Conservation (phyloP, 2,797 vertebrate species). For the Chromobotia macracanthus region DNA sequence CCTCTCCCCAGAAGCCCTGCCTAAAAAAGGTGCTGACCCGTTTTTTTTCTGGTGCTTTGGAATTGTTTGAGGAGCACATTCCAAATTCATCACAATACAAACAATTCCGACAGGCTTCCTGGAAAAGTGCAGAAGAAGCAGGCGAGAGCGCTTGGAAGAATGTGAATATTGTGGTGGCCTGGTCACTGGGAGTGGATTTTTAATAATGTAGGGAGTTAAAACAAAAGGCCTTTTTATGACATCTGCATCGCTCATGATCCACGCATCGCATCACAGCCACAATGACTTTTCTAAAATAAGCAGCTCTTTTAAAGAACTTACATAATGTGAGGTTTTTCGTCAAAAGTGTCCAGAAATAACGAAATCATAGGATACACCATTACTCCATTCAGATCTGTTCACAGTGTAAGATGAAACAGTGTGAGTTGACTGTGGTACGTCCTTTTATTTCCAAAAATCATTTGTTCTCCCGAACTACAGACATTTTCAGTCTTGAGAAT, state of each 20-base stretch:
- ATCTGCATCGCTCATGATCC: background rate
- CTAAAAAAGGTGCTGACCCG: conserved; percentile 33
- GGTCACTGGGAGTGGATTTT: conserved; percentile 29
- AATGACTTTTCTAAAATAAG: background rate
- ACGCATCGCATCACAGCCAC: no score
- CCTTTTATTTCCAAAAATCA: conserved; percentile 33
- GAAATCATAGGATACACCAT: background rate
- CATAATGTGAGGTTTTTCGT: background rate
- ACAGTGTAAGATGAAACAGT: conserved; percentile 1
- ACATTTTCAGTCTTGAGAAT: conserved; percentile 9
- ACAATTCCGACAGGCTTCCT: conserved; percentile 72
- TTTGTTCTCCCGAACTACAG: conserved; percentile 1
- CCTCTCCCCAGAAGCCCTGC: background rate
- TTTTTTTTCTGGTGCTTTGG: conserved; percentile 36
- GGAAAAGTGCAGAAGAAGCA: conserved; percentile 69
- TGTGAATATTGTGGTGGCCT: conserved; percentile 11
- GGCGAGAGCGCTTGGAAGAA: conserved; percentile 27
- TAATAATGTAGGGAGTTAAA: conserved; percentile 20
- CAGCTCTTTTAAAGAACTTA: conserved; percentile 3
- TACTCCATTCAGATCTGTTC: conserved; percentile 13
- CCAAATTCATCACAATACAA: conserved; percentile 74
- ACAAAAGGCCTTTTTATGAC: conserved; percentile 39
- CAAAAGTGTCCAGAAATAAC: conserved; percentile 18
- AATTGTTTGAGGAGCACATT: conserved; percentile 77
- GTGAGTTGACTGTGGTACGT: conserved; percentile 25